A percentile compares a stretch with the other conserved stretches of the same genome.
phyloP scores from a whole-genome alignment of 1,140 invertebrate species.

The Drosophila arawakana region DNA sequence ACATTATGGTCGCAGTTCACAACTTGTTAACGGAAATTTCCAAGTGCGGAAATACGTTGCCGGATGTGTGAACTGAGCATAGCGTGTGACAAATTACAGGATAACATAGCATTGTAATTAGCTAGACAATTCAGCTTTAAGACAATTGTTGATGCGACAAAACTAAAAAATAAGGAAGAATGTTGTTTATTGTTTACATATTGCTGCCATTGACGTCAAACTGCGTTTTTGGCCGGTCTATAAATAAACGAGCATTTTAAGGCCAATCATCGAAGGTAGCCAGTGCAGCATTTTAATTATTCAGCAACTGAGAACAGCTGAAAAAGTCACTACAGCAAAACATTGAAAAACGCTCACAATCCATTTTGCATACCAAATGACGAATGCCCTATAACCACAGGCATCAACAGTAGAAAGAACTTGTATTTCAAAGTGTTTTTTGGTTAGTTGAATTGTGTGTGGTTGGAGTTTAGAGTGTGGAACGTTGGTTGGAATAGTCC shows the following conservation, averaged over 20 bases:
- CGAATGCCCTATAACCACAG: slow-evolving; percentile 22
- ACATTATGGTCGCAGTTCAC: slow-evolving; percentile 12
- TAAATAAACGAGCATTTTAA: slow-evolving; percentile 34
- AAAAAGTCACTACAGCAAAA: slow-evolving; percentile 12
- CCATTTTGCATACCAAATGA: slow-evolving; percentile 56
- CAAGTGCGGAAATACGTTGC: slow-evolving; percentile 24
- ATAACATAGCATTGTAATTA: slow-evolving; percentile 3
- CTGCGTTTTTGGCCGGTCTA: slow-evolving; percentile 2
- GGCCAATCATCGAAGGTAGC: slow-evolving; percentile 5
- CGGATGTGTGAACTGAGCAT: slow-evolving; percentile 48
- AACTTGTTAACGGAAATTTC: slow-evolving; percentile 54
- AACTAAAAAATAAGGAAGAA: neutral
- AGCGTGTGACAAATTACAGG: slow-evolving; percentile 53
- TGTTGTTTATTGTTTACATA: neutral
- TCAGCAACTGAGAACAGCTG: slow-evolving; percentile 27
- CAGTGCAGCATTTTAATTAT: slow-evolving; percentile 22
- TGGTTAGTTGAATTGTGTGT: too few relatives aligned
- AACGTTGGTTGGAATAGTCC: too few relatives aligned
- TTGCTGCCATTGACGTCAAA: slow-evolving; percentile 25
- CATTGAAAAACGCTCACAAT: slow-evolving; percentile 25
- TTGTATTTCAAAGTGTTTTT: neutral
- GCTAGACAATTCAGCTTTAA: neutral
- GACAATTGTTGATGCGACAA: neutral
- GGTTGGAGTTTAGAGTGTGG: too few relatives aligned
- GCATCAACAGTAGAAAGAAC: neutral